phyloP scores from a whole-genome alignment of 2,888 invertebrate genomes.

The Ophioninae sp. region DNA sequence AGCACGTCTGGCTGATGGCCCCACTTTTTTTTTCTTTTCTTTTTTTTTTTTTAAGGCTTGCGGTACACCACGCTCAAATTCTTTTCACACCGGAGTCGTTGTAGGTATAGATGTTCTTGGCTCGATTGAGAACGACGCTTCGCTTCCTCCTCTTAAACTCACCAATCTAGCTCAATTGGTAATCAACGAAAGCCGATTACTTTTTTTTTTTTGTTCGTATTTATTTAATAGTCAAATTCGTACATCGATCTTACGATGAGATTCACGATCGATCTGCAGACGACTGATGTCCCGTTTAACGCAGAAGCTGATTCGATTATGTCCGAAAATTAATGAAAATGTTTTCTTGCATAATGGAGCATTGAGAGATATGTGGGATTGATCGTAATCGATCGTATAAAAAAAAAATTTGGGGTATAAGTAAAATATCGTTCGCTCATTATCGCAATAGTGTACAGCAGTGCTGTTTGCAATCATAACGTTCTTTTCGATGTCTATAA shows the following conservation, averaged over 20 bases:
- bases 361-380: too few species aligned
- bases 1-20: constrained; percentile 51
- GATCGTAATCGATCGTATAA: background rate
- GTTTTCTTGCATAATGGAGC: too few species aligned
- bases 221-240: background rate
- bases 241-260: background rate
- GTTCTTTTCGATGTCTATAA: too few species aligned
- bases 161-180: background rate
- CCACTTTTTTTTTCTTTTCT: constrained; percentile 27
- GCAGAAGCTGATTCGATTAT: background rate
- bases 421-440: background rate
- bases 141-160: background rate
- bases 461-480: too few species aligned
- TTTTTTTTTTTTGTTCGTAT: background rate
- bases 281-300: background rate
- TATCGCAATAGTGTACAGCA: background rate
- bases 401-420: too few species aligned
- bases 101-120: background rate
- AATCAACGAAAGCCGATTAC: background rate
- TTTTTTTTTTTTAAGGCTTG: constrained; percentile 65
- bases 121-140: constrained; percentile 17
- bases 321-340: background rate
- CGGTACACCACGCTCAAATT: constrained; percentile 60
- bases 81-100: constrained; percentile 34
- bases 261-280: background rate